Base-by-base conservation (phyloP, 2,797 vertebrate species). In the Darevskia nairensis region DNA sequence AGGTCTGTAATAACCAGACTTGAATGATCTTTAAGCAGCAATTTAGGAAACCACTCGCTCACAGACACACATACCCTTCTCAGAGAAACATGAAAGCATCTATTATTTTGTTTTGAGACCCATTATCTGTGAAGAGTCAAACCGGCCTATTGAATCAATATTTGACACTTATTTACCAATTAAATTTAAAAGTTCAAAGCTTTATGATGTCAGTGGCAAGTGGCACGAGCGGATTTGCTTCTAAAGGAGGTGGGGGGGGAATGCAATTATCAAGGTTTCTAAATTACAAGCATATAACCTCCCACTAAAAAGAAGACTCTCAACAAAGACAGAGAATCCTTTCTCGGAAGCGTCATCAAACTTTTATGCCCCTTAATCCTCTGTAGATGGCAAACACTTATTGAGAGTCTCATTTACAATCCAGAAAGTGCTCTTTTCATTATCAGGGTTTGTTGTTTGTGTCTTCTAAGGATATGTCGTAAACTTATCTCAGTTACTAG, bases 401-500 rank as follows among this genome's bases (percentile, higher is more conserved):
- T 94, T 92, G 92, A 66, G 1, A 0, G 2, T 91, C 90, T 94
- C 85, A 75, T 91, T 94, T 74, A 90, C 85, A 91, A 89, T 86
- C 91, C 86, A 93, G 88, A 95, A 93, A 89, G 87, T 89, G 83
- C 82, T 94, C 91, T 81, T 93, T 94, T 93, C 92, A 93, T 95
- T 92, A 95, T 94, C 92, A 91, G 86, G 90, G 91, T 94, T 92
- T 92, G 13, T 39, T 64, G 15, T 78, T 2, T 25, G n/a, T 32
- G 29, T 72, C 39, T 55, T 68, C 66, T 25, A 21, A 61, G 35
- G 41, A 91, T 88, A 91, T 88, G 86, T 86, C 88, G 87, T 91
- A 94, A 94, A 91, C 84, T 95, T 94, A 94, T 93, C 92, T 92
- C 92, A 91, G 93, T 77, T 94, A 92, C 86, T 93, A 59, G 88